phyloP scores from a whole-genome alignment of 2,113 vertebrate genomes.

The Pyrgilauda ruficollis region DNA sequence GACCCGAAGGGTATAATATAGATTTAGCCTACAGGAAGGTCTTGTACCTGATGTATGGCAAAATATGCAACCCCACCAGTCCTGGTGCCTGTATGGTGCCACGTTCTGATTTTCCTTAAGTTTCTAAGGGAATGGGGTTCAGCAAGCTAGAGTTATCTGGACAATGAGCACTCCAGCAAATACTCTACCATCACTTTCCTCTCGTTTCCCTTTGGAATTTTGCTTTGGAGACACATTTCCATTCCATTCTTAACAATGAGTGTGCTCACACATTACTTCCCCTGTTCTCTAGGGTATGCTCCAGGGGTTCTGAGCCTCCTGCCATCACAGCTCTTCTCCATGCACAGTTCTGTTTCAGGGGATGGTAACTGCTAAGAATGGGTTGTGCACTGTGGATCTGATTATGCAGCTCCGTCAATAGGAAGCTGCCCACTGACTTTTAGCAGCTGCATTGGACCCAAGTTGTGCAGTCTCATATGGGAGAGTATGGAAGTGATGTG shows the following conservation, averaged over 20 bases:
- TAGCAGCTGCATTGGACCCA: not conserved
- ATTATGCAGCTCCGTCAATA: not conserved
- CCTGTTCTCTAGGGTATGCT: not conserved
- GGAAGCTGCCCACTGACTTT: not conserved
- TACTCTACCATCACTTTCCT: not conserved
- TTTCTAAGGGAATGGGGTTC: not conserved
- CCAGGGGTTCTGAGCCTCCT: not conserved
- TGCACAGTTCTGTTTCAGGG: not conserved
- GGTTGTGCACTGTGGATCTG: not conserved
- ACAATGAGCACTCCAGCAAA: not conserved
- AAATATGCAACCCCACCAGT: not conserved
- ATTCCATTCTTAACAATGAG: not conserved
- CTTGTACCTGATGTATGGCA: rapidly evolving
- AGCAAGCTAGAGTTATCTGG: not conserved
- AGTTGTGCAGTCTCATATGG: not conserved
- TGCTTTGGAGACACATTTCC: not conserved
- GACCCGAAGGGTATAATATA: not conserved
- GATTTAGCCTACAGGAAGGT: not conserved
- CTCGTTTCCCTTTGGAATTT: not conserved
- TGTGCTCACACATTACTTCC: not conserved
- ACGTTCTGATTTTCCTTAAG: not conserved
- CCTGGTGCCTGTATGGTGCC: not conserved
- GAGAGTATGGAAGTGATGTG: not conserved
- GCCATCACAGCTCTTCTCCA: not conserved
- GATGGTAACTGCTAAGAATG: not conserved